These are phyloP conservation scores for Anguilla marmorata DNA, from an alignment of 2,797 vertebrate species.

Conservation along the genomic window DNA sequence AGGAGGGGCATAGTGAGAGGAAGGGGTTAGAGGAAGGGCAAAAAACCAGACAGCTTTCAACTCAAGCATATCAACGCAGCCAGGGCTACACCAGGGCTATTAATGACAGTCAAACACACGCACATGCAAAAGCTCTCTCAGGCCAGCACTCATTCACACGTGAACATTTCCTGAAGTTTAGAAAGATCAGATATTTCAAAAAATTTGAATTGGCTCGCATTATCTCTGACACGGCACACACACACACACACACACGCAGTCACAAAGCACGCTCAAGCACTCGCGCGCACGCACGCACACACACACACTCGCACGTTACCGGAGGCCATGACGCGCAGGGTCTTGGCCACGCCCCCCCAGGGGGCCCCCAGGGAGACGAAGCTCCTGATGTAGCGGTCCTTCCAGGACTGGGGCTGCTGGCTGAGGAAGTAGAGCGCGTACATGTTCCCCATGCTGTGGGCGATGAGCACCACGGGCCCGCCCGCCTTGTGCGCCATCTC, in stretches of 20 bases:
- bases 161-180: not conserved
- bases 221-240: too few relatives aligned
- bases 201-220: not conserved
- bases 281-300: not conserved
- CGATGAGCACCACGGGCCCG: constrained; percentile 86
- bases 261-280: too few relatives aligned
- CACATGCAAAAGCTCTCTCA: not conserved
- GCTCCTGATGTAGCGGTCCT: constrained; percentile 87
- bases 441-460: constrained; percentile 99
- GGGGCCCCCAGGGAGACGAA: constrained; percentile 87
- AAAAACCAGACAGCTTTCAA: not conserved
- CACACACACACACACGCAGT: too few relatives aligned
- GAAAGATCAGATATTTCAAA: not conserved
- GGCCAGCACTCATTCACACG: not conserved
- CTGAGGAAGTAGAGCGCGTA: constrained; percentile 96
- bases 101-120: not conserved
- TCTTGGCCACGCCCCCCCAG: constrained; percentile 96
- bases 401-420: constrained; percentile 90
- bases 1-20: not conserved
- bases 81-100: not conserved
- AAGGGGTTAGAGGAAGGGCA: not conserved
- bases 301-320: constrained; percentile 65
- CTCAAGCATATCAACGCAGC: not conserved
- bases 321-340: constrained; percentile 87
- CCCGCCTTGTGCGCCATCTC: constrained; percentile 82